Evolutionary conservation across 2,113 vertebrate genomes (phyloP).

Genomic region (Martes martes): DNA sequence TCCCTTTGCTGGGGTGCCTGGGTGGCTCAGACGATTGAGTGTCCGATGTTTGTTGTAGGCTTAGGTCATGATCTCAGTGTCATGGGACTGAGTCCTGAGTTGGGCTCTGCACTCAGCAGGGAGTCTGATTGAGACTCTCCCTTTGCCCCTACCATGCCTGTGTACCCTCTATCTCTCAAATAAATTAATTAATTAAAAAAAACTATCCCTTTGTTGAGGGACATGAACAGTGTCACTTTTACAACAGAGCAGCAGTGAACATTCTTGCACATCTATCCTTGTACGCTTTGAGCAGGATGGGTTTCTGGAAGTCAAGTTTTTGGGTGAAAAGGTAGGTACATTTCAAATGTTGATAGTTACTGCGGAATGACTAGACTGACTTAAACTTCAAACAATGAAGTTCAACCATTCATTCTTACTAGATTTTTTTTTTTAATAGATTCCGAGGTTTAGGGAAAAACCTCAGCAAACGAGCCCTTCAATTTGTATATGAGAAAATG

Average conservation of each 20-base stretch:
- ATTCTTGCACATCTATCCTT: neutral
- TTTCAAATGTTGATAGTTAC: neutral
- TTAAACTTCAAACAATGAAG: neutral
- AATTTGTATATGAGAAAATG: neutral
- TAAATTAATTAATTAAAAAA: neutral
- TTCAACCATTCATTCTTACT: neutral
- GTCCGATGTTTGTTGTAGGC: neutral
- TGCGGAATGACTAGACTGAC: neutral
- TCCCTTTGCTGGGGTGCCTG: neutral
- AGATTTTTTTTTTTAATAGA: neutral
- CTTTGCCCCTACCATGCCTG: neutral
- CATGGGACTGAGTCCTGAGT: neutral
- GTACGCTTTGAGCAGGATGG: neutral
- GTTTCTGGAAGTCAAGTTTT: neutral
- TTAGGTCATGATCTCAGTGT: neutral
- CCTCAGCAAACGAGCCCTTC: neutral
- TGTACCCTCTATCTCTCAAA: neutral
- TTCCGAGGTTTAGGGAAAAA: constrained; percentile 39
- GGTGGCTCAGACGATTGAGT: neutral
- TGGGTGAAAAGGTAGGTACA: neutral
- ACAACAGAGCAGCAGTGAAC: neutral
- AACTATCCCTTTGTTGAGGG: neutral
- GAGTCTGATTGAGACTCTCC: neutral
- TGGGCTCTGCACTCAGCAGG: neutral
- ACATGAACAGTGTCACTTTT: neutral